These are phyloP conservation scores for Aphaenogaster ashmeadi DNA, from an alignment of 1,140 invertebrate species.

Conservation along the genomic window DNA sequence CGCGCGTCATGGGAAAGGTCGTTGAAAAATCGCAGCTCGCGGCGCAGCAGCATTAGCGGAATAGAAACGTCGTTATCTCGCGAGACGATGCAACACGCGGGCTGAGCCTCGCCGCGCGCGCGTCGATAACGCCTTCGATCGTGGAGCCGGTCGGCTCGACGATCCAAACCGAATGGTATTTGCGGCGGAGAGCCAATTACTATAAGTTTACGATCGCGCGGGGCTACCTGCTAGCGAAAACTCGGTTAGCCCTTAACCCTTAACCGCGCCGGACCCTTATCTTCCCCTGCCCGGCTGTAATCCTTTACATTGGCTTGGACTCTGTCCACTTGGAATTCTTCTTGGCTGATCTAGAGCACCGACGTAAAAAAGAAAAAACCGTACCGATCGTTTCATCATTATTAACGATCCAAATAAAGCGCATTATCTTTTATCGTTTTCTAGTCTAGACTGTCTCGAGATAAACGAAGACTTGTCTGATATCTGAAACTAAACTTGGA, in stretches of 20 bases:
- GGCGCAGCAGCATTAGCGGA: conserved; percentile 55
- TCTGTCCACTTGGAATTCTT: conserved; percentile 3
- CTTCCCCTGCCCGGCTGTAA: background rate
- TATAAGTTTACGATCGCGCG: conserved; percentile 35
- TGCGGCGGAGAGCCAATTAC: conserved; percentile 40
- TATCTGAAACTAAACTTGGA: too few relatives aligned
- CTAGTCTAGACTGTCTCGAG: too few relatives aligned
- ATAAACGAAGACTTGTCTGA: too few relatives aligned
- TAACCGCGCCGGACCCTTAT: background rate
- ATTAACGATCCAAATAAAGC: background rate
- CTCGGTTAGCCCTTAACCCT: conserved; percentile 48
- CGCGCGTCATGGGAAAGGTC: conserved; percentile 81
- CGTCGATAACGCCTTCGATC: conserved; percentile 61
- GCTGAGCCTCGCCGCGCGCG: conserved; percentile 11
- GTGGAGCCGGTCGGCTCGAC: background rate
- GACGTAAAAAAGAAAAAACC: background rate
- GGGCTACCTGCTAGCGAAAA: conserved; percentile 37
- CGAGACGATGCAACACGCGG: conserved; percentile 34
- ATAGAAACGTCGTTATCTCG: conserved; percentile 70
- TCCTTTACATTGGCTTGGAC: background rate
- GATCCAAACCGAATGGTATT: conserved; percentile 55
- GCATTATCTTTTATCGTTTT: too few relatives aligned
- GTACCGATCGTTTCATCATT: background rate
- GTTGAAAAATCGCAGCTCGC: conserved; percentile 76
- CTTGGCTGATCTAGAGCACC: background rate